These are phyloP conservation scores for Pristionchus arcanus DNA, from an alignment of 2,888 invertebrate genomes.

Conservation along the genomic window DNA sequence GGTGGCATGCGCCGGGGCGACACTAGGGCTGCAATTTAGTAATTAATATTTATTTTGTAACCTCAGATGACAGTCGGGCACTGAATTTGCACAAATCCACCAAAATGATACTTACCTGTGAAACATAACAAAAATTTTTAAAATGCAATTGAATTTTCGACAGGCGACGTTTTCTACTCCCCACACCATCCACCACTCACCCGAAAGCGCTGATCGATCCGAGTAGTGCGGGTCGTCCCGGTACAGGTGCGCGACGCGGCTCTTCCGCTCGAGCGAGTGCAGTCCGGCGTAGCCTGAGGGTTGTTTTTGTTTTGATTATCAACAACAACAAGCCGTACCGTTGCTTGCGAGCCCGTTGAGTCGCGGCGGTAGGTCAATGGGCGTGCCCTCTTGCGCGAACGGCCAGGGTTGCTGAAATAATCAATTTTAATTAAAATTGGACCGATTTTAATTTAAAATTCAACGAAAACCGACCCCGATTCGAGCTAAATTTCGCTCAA, in stretches of 20 bases:
- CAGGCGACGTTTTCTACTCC: neutral
- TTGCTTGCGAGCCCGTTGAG: constrained; percentile 15
- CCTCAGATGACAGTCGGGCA: neutral
- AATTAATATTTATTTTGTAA: neutral
- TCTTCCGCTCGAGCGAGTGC: constrained; percentile 52
- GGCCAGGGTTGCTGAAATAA: constrained; percentile 48
- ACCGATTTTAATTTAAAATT: neutral
- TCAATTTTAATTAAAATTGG: neutral
- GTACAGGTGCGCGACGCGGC: constrained; percentile 53
- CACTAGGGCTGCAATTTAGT: constrained; percentile 3
- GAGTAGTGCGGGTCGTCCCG: neutral
- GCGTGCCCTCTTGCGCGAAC: constrained; percentile 45
- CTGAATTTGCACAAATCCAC: neutral
- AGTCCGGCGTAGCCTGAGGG: constrained; percentile 50
- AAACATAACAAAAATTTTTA: neutral
- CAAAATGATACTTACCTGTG: neutral
- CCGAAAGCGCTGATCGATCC: constrained; percentile 36
- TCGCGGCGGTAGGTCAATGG: constrained; percentile 50
- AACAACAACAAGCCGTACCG: neutral
- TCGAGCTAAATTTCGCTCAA: neutral
- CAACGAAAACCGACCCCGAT: neutral
- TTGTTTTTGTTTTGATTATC: too few relatives aligned
- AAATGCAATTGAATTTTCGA: neutral
- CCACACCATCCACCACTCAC: neutral
- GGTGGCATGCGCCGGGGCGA: constrained; percentile 51